Conservation (phyloP, 2,888 invertebrate genomes). For the Yponomeuta plumbellus region DNA sequence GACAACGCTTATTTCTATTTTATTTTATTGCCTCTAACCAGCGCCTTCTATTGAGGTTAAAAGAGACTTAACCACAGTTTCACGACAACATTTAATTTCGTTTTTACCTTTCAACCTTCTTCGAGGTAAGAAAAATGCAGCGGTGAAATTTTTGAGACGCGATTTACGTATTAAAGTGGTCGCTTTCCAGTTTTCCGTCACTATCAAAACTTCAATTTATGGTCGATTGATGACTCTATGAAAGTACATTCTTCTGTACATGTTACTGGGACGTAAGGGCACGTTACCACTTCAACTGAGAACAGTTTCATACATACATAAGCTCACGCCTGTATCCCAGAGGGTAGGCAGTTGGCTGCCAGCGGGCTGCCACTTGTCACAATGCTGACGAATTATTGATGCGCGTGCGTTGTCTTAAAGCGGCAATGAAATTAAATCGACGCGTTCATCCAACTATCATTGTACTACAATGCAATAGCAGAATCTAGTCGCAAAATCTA, state of each 20-base stretch:
- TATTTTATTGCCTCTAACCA: background rate
- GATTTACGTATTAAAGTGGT: background rate
- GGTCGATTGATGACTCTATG: background rate
- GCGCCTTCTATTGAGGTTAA: background rate
- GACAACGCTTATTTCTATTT: background rate
- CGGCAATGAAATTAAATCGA: no score
- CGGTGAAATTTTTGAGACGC: background rate
- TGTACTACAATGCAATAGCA: no score
- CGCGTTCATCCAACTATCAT: no score
- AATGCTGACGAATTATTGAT: no score
- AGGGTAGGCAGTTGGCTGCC: no score
- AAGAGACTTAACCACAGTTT: background rate
- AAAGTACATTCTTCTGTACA: background rate
- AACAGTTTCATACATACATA: no score
- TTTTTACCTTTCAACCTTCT: background rate
- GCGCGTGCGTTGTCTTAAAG: no score
- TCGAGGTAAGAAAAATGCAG: background rate
- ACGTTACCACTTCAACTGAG: no score
- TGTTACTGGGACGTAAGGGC: background rate
- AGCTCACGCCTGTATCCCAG: no score
- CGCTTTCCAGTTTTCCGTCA: background rate
- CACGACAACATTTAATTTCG: background rate
- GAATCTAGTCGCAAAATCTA: no score
- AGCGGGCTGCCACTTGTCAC: no score
- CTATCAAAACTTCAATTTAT: background rate